These are phyloP conservation scores for Phymastichus coffea DNA, from an alignment of 1,140 invertebrate genomes.

Conservation along the genomic window DNA sequence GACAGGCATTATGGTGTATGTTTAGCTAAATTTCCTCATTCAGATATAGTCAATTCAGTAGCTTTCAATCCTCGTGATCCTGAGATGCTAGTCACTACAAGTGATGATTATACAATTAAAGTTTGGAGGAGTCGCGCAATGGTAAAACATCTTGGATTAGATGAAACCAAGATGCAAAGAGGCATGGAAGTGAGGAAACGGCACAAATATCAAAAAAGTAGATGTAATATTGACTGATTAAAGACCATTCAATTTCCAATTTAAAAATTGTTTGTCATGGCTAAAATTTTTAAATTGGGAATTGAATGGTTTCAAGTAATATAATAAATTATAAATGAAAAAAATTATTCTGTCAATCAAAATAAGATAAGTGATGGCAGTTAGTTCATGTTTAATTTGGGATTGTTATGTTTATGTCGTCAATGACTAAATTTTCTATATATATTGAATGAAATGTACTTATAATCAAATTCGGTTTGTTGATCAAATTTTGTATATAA, in stretches of 20 bases:
- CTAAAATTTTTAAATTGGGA: conserved; percentile 45
- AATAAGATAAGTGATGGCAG: background rate
- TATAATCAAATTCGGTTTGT: conserved; percentile 25
- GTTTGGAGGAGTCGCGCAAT: conserved; percentile 64
- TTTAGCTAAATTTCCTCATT: conserved; percentile 75
- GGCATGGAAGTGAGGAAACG: conserved; percentile 53
- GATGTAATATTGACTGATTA: conserved; percentile 52
- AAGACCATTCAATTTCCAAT: conserved; percentile 53
- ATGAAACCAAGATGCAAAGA: conserved; percentile 41
- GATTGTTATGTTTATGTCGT: conserved; percentile 17
- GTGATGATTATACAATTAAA: conserved; percentile 82
- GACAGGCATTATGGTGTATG: conserved; percentile 83
- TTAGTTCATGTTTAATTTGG: conserved; percentile 9
- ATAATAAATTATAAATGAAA: conserved; percentile 22
- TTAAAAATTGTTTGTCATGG: conserved; percentile 34
- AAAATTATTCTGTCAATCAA: conserved; percentile 13
- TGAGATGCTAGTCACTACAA: conserved; percentile 84
- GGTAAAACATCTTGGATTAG: conserved; percentile 50
- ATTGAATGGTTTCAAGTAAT: conserved; percentile 47
- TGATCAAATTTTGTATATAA: conserved; percentile 28
- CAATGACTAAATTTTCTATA: conserved; percentile 26
- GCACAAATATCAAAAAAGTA: conserved; percentile 43
- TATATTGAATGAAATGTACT: conserved; percentile 22
- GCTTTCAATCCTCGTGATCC: conserved; percentile 83
- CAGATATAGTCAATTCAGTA: conserved; percentile 84